Evolutionary conservation across 2,797 vertebrate species (phyloP).

Genomic region (Myotis myotis): DNA sequence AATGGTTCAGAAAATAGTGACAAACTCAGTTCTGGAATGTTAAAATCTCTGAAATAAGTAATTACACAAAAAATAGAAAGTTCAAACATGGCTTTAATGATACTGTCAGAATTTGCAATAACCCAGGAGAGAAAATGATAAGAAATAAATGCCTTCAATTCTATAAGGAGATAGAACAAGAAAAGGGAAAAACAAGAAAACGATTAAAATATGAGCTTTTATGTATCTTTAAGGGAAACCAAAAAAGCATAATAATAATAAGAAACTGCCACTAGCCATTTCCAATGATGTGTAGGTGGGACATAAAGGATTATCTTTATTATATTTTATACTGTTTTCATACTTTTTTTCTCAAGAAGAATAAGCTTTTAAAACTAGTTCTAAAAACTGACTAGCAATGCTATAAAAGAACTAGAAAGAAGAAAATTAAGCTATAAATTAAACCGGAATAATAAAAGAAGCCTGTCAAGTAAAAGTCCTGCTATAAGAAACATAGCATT

Average conservation of each 20-base stretch:
- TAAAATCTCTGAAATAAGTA: slow-evolving; percentile 35
- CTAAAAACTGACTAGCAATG: background rate
- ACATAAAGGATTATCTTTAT: background rate
- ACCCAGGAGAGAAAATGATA: background rate
- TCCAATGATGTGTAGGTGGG: background rate
- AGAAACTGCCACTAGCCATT: background rate
- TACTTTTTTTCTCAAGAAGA: background rate
- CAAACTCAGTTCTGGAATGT: background rate
- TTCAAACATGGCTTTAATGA: background rate
- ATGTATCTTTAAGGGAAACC: background rate
- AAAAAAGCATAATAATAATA: background rate
- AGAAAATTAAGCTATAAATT: background rate
- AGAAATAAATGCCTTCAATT: slow-evolving; percentile 11
- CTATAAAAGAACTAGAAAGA: background rate
- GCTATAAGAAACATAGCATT: background rate
- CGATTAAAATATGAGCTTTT: background rate
- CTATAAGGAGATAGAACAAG: background rate
- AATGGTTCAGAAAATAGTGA: background rate
- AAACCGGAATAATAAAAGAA: background rate
- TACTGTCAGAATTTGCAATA: slow-evolving; percentile 18
- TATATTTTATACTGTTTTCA: background rate
- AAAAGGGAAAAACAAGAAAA: background rate
- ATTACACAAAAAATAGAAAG: slow-evolving; percentile 20
- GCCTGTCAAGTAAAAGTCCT: background rate
- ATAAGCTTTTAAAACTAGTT: background rate